Evolutionary conservation across 1,140 invertebrate genomes (phyloP), one percentile per base, ranked within the genome.

Genomic region (Drosophila ercepeae): DNA sequence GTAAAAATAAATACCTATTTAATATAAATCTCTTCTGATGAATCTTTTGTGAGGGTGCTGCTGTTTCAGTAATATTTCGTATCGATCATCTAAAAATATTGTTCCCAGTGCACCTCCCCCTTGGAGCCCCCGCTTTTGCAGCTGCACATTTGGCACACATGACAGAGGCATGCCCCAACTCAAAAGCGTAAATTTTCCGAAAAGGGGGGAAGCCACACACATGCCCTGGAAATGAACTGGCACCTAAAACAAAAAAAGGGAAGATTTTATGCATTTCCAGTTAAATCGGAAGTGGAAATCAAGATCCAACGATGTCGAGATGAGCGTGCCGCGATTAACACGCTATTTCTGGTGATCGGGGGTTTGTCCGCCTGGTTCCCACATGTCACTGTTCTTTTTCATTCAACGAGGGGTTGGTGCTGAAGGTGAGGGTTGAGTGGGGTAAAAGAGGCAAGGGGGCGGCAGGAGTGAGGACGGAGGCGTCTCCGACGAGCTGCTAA

Each of bases 71-170:
- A 42, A 42, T 42, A 42, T 42, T 42, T 42, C n/a, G 8, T 11
- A 42, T 19, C 14, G 16, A 42, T 11, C 9, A 13, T 39, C 39
- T 4, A 42, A 6, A 19, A 42, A 42, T 42, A 42, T 49, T 49
- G 8, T 49, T 29, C 13, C 25, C 16, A 18, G 13, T 29, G 9
- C 27, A 19, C 23, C 18, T 9, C 34, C 18, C 16, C 16, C 11
- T 39, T 16, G 4, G 14, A 14, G 36, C 19, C 21, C 55, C 21
- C 8, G 5, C 42, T 18, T 16, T 13, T 48, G 49, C 69, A 73
- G 81, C 55, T 86, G 81, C 81, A 86, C 81, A 86, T 86, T 86
- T 86, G 81, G 81, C 81, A 88, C 81, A 88, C 82, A 86, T 86
- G 81, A 86, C 81, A 86, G 81, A 77, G 82, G 81, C 78, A 82